These are phyloP conservation scores for Scotopteryx bipunctaria DNA, from an alignment of 2,888 invertebrate species.

Conservation along the genomic window DNA sequence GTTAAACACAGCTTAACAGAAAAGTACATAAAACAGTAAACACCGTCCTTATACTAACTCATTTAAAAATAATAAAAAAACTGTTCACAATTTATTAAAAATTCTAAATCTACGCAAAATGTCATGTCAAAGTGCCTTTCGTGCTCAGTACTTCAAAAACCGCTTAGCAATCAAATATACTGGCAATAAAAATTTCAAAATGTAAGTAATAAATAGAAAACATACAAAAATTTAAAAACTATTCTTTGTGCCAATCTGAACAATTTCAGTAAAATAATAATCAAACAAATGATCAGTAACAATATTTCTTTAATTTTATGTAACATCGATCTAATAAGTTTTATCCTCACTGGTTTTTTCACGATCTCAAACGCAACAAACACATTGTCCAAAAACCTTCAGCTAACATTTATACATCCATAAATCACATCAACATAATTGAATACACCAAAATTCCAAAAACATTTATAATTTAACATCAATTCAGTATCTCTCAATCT, in stretches of 20 bases:
- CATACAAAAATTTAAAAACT: constrained; percentile 3
- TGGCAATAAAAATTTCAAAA: constrained; percentile 18
- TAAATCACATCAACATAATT: constrained; percentile 7
- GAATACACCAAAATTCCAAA: constrained; percentile 26
- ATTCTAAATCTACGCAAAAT: constrained; percentile 37
- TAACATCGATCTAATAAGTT: not conserved
- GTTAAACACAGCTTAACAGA: constrained; percentile 73
- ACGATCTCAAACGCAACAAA: not conserved
- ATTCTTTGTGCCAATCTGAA: not conserved
- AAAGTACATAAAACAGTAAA: constrained; percentile 42
- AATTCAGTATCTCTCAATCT: constrained; percentile 31
- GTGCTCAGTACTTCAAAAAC: constrained; percentile 41
- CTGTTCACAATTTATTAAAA: constrained; percentile 19
- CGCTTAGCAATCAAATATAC: constrained; percentile 11
- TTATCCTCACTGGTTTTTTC: not conserved
- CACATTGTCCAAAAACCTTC: not conserved
- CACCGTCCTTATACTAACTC: constrained; percentile 17
- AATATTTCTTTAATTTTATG: too few relatives aligned
- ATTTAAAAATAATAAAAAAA: constrained; percentile 17
- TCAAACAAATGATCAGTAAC: too few relatives aligned
- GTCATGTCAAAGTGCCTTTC: constrained; percentile 45
- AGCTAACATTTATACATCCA: constrained; percentile 11
- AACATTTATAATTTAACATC: constrained; percentile 35
- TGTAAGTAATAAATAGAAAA: constrained; percentile 1
- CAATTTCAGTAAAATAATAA: not conserved